Conservation (phyloP, 2,797 vertebrate genomes). For the Fringilla coelebs region DNA sequence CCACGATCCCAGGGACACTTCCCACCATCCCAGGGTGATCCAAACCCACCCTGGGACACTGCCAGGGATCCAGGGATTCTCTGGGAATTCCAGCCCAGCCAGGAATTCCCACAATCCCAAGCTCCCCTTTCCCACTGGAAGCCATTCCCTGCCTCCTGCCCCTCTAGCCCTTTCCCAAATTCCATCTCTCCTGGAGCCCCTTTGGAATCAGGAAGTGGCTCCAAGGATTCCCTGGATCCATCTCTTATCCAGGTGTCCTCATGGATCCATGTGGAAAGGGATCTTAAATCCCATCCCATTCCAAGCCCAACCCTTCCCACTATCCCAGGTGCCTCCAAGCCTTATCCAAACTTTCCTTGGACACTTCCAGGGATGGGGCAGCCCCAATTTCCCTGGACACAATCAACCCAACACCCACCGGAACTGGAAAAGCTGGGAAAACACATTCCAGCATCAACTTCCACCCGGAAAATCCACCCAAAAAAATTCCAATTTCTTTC, state of each 20-base stretch:
- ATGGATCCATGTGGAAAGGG: neutral
- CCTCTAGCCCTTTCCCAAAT: neutral
- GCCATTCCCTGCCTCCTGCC: neutral
- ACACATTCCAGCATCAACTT: fast-evolving
- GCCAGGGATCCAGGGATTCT: neutral
- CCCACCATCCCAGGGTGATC: fast-evolving
- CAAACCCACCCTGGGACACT: fast-evolving
- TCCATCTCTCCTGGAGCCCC: neutral
- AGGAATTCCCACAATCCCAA: neutral
- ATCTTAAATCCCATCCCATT: neutral
- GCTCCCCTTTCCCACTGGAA: neutral
- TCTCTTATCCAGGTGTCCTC: neutral
- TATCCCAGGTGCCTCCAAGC: neutral
- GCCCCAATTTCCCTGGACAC: neutral
- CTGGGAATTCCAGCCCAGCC: too few species aligned
- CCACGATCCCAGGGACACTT: too few species aligned
- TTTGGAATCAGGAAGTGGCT: fast-evolving
- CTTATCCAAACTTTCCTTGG: fast-evolving
- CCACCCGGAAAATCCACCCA: neutral
- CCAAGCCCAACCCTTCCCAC: neutral
- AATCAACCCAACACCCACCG: neutral
- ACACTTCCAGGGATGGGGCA: neutral
- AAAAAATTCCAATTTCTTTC: fast-evolving
- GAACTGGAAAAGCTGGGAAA: neutral
- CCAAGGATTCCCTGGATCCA: neutral